phyloP scores from a whole-genome alignment of 2,113 vertebrate genomes.

The Phalacrocorax pelagicus region DNA sequence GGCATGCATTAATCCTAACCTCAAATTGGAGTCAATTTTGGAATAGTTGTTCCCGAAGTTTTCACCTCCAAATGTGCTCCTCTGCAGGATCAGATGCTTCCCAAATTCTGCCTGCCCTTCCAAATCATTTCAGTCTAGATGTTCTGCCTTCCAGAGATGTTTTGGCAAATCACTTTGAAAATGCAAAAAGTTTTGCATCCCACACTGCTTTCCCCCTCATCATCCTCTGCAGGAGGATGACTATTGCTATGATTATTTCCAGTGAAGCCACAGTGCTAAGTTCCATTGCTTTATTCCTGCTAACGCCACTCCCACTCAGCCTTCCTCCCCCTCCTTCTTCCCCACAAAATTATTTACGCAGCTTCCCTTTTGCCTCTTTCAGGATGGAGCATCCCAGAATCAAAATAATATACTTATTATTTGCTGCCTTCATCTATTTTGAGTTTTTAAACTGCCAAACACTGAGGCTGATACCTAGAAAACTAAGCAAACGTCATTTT shows the following conservation, averaged over 20 bases:
- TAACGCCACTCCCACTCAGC: background rate
- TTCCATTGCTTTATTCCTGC: background rate
- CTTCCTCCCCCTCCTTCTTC: background rate
- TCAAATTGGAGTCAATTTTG: background rate
- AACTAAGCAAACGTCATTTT: background rate
- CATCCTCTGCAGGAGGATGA: background rate
- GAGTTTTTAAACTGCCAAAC: background rate
- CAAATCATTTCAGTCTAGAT: background rate
- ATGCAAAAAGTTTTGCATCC: background rate
- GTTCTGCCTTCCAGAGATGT: background rate
- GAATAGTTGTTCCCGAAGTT: background rate
- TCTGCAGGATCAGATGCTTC: background rate
- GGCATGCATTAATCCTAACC: background rate
- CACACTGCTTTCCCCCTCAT: background rate
- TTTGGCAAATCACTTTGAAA: background rate
- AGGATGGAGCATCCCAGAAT: background rate
- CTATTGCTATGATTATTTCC: background rate
- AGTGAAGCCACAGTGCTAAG: background rate
- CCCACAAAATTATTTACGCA: background rate
- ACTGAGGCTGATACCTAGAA: background rate
- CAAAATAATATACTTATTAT: background rate
- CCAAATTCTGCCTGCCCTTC: background rate
- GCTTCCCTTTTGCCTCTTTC: background rate
- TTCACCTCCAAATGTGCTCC: background rate
- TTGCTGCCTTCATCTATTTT: background rate